Conservation (phyloP, 2,113 vertebrate genomes). For the Alces alces region DNA sequence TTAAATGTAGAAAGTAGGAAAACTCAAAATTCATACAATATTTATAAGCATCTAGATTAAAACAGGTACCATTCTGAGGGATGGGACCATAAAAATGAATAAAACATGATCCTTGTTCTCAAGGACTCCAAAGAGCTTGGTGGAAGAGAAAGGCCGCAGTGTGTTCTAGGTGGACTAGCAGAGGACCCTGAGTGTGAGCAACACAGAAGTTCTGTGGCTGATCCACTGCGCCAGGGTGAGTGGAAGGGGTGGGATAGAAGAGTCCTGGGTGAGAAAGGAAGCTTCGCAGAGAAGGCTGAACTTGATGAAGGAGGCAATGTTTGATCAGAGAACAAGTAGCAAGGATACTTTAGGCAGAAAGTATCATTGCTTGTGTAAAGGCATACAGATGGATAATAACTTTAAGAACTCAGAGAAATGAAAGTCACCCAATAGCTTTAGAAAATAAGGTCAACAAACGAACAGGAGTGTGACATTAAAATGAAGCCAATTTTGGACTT, state of each 20-base stretch:
- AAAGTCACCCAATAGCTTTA: background rate
- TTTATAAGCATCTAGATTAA: background rate
- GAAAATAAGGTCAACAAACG: background rate
- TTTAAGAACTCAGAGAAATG: background rate
- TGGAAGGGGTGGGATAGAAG: background rate
- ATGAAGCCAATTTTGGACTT: background rate
- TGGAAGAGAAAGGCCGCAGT: background rate
- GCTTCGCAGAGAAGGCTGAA: background rate
- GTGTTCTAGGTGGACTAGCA: accelerated
- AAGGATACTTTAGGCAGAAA: background rate
- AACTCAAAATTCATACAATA: background rate
- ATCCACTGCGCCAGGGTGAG: background rate
- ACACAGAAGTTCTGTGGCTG: background rate
- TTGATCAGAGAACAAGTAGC: background rate
- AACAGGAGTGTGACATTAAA: background rate
- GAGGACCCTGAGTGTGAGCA: background rate
- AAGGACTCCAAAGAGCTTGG: background rate
- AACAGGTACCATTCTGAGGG: background rate
- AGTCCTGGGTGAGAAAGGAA: background rate
- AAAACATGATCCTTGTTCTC: background rate
- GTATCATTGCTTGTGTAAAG: background rate
- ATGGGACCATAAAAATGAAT: background rate
- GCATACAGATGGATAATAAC: background rate
- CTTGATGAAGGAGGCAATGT: background rate
- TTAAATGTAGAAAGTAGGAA: background rate